phyloP scores from a whole-genome alignment of 2,113 vertebrate species.

The Rousettus leschenaultii region DNA sequence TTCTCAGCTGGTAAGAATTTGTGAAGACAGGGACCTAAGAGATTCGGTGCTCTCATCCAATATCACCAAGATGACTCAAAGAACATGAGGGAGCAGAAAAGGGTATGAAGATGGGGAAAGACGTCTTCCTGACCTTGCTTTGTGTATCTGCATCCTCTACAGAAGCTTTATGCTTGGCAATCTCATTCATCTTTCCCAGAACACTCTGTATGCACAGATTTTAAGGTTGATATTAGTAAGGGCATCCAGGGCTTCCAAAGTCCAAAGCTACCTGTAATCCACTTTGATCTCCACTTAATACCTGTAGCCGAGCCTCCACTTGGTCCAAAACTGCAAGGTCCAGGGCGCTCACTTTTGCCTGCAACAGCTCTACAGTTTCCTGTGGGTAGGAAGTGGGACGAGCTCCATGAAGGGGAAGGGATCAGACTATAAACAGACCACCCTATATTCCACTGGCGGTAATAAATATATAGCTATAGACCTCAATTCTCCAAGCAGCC shows the following conservation, averaged over 20 bases:
- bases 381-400: slow-evolving; percentile 52
- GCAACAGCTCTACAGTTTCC: slow-evolving; percentile 93
- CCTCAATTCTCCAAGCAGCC: not conserved
- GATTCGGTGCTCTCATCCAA: not conserved
- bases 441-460: not conserved
- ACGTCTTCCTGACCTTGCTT: slow-evolving; percentile 87
- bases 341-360: slow-evolving; percentile 92
- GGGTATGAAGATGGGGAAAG: not conserved
- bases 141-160: slow-evolving; percentile 95
- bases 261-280: not conserved
- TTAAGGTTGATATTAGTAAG: not conserved
- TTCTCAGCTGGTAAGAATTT: not conserved
- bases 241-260: not conserved
- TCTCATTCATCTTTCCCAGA: slow-evolving; percentile 96
- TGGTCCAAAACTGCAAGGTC: slow-evolving; percentile 93
- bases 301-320: slow-evolving; percentile 95
- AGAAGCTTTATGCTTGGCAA: slow-evolving; percentile 94
- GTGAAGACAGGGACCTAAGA: not conserved
- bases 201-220: slow-evolving; percentile 86
- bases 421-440: not conserved
- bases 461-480: not conserved
- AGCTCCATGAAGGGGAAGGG: not conserved
- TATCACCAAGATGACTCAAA: not conserved
- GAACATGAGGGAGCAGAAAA: not conserved
- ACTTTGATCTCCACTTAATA: slow-evolving; percentile 61